Evolutionary conservation across 2,797 vertebrate species (phyloP).

Genomic region (Rallus crepitans): DNA sequence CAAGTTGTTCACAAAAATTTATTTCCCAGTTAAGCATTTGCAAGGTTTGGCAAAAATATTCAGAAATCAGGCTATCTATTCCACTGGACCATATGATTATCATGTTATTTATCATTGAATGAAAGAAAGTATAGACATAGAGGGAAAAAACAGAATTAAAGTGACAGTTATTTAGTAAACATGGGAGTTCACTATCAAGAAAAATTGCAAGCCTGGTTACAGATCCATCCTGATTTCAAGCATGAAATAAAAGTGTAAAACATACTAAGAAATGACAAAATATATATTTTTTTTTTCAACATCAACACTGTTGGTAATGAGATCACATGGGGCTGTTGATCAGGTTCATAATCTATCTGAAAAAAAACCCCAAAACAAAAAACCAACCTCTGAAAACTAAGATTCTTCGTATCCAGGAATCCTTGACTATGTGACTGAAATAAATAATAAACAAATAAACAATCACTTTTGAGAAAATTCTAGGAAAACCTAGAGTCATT

Average conservation of each 20-base stretch:
- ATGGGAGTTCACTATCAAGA: neutral
- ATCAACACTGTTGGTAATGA: neutral
- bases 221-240: neutral
- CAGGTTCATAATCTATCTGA: neutral
- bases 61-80: neutral
- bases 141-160: neutral
- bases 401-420: neutral
- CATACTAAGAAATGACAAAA: neutral
- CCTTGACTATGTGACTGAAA: neutral
- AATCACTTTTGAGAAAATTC: neutral
- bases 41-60: neutral
- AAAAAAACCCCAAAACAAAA: neutral
- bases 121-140: neutral
- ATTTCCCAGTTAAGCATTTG: neutral
- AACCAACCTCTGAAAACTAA: too few relatives aligned
- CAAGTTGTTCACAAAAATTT: neutral
- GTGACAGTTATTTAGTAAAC: neutral
- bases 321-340: neutral
- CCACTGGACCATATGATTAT: neutral
- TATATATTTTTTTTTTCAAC: neutral
- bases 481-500: neutral
- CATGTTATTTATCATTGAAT: neutral
- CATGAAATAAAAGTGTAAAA: neutral
- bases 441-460: neutral
- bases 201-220: fast-evolving